Conservation (phyloP, 1,140 invertebrate species). For the Acyrthosiphon pisum region DNA sequence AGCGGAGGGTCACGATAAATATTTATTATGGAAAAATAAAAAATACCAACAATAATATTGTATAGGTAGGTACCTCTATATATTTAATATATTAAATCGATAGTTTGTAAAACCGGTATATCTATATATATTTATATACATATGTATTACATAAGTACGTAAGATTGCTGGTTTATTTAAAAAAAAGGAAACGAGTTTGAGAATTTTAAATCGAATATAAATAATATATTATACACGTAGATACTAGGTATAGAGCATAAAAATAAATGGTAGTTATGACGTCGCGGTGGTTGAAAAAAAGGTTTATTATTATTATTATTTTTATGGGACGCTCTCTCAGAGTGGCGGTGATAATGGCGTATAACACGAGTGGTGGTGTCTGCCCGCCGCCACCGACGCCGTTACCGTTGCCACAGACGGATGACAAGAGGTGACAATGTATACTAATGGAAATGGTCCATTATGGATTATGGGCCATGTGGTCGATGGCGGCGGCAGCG, state of each 20-base stretch:
- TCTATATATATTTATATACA: background rate
- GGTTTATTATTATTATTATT: constrained; percentile 22
- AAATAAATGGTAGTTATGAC: constrained; percentile 24
- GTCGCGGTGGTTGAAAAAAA: background rate
- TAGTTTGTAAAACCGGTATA: constrained; percentile 19
- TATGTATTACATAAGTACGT: background rate
- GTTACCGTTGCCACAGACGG: background rate
- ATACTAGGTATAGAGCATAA: background rate
- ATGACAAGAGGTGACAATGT: constrained; percentile 50
- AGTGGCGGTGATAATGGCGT: constrained; percentile 28
- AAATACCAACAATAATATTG: constrained; percentile 15
- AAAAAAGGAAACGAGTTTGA: constrained; percentile 37
- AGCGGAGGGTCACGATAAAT: background rate
- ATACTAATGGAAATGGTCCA: constrained; percentile 49
- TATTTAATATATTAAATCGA: constrained; percentile 16
- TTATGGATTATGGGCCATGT: constrained; percentile 51
- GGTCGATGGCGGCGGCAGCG: background rate
- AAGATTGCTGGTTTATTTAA: constrained; percentile 4
- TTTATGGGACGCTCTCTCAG: background rate
- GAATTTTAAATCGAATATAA: constrained; percentile 16
- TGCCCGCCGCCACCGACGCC: background rate
- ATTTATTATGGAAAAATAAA: background rate
- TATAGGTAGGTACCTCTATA: background rate
- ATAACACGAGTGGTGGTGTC: constrained; percentile 15
- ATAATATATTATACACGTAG: background rate